Evolutionary conservation across 2,797 vertebrate genomes (phyloP).

Genomic region (Glossophaga mutica): DNA sequence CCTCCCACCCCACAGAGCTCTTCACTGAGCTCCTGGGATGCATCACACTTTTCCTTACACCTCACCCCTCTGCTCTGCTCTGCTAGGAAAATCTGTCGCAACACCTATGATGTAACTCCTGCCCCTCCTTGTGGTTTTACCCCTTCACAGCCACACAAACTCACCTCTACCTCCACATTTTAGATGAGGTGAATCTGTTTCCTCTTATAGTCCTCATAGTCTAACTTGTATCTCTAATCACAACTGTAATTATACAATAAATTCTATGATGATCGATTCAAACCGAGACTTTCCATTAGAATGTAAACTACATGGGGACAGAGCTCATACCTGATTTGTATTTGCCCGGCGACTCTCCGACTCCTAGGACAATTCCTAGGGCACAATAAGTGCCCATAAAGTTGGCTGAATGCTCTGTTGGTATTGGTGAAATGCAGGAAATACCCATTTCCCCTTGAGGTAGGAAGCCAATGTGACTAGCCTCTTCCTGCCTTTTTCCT

Average conservation of each 20-base stretch:
- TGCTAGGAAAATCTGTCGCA: background rate
- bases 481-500: background rate
- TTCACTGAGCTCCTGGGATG: background rate
- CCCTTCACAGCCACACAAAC: background rate
- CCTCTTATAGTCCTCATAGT: background rate
- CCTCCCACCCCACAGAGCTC: background rate
- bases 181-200: background rate
- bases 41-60: rapidly evolving
- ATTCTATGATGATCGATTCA: background rate
- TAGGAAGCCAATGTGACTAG: background rate
- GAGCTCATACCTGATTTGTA: background rate
- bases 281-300: background rate
- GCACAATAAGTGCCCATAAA: rapidly evolving
- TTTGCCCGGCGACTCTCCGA: background rate
- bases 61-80: background rate
- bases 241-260: background rate
- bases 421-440: rapidly evolving
- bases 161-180: background rate
- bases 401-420: background rate
- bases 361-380: background rate
- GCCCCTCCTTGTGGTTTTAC: background rate
- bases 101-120: rapidly evolving
- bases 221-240: background rate
- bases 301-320: background rate
- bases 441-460: background rate